These are phyloP conservation scores for Drosophila fuyamai DNA, from an alignment of 1,140 invertebrate species.

Conservation along the genomic window DNA sequence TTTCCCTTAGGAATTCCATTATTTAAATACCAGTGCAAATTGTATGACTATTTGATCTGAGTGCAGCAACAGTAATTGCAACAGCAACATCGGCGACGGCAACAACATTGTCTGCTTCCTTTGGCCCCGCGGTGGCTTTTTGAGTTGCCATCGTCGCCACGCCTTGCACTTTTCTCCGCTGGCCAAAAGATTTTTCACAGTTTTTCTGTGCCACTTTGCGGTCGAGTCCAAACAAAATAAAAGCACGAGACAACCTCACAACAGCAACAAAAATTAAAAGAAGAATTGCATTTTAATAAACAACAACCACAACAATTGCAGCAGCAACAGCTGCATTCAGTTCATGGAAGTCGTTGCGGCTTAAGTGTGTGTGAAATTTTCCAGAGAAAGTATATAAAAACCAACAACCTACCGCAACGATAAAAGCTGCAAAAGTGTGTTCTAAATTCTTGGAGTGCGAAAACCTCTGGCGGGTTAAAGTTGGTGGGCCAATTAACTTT, in stretches of 20 bases:
- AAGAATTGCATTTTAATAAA: constrained; percentile 77
- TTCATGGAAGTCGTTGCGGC: constrained; percentile 29
- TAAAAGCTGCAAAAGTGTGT: constrained; percentile 12
- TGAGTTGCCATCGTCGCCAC: constrained; percentile 24
- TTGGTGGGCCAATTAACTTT: constrained; percentile 56
- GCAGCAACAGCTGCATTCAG: constrained; percentile 26
- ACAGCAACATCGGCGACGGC: constrained; percentile 4
- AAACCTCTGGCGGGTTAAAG: constrained; percentile 45
- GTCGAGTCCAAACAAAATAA: constrained; percentile 45
- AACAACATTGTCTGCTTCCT: constrained; percentile 33
- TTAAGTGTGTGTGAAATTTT: constrained; percentile 66
- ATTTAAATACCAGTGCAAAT: not conserved
- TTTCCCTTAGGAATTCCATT: not conserved
- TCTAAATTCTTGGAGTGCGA: constrained; percentile 44
- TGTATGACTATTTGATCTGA: not conserved
- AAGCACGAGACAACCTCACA: constrained; percentile 18
- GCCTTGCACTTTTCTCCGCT: constrained; percentile 60
- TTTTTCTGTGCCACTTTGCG: constrained; percentile 70
- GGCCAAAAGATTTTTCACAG: constrained; percentile 43
- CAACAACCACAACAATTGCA: constrained; percentile 41
- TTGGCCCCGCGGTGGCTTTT: constrained; percentile 10
- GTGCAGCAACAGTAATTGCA: constrained; percentile 12
- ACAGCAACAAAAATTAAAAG: constrained; percentile 44
- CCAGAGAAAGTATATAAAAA: constrained; percentile 69
- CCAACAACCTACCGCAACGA: constrained; percentile 24